Evolutionary conservation across 2,888 invertebrate species (phyloP), one percentile per base, ranked within the genome.

Genomic region (Melolontha melolontha): DNA sequence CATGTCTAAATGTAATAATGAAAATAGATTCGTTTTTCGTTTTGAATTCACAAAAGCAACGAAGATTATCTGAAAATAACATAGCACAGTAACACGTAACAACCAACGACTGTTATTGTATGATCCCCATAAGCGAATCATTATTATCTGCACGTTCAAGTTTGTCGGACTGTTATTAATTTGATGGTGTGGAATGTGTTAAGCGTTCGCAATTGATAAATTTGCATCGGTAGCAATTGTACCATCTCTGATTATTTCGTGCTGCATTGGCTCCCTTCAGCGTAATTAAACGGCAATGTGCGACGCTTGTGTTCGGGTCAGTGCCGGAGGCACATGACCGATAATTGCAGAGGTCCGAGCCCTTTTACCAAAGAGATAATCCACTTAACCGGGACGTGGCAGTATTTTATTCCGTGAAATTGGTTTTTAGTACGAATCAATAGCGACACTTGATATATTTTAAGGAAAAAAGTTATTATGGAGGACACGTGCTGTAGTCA

Each of bases 271-370:
- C 51, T 41, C 41, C 39, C 55, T 22, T 55, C 55, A 41, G 1
- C 17, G 41, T 41, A 55, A 55, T 55, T 55, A 55, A 55, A 55
- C 41, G 41, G 41, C 12, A 41, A 14, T 5, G 42, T n/a, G 42
- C 1, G 42, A 14, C n/a, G 42, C 41, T 55, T 55, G 55, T 41
- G 55, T 55, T 41, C 55, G 55, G 55, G 40, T 41, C 40, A 41
- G 17, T 41, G 22, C 55, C 55, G 22, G 55, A 55, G 55, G 55
- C 55, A 55, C 55, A 55, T 55, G 55, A 55, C 55, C 55, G 55
- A 55, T 55, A 55, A 55, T 55, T 55, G 55, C 55, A 22, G 55
- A 55, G 41, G 55, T 55, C 55, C 55, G 41, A 55, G 55, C 55
- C 55, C 55, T 55, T 55, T 55, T n/a, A 41, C 40, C 55, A 22